phyloP scores from a whole-genome alignment of 2,113 vertebrate species.

The Pedetes capensis region DNA sequence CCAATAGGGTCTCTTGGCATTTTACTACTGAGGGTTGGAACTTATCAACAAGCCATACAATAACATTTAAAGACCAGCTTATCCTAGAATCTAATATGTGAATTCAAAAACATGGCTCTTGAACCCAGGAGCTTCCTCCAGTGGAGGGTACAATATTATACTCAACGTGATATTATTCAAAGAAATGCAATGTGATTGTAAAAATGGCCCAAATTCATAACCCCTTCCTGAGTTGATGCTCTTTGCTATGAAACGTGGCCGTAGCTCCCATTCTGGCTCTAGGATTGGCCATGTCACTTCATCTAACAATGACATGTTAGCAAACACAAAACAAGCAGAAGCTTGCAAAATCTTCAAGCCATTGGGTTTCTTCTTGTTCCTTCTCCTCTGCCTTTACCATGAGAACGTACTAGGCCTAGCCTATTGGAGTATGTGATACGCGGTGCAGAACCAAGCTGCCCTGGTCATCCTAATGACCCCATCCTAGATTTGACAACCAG shows the following conservation, averaged over 20 bases:
- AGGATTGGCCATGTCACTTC: neutral
- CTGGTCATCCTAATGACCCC: neutral
- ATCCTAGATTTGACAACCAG: neutral
- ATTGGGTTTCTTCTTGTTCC: neutral
- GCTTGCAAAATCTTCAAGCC: neutral
- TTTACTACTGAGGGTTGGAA: neutral
- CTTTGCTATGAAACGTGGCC: neutral
- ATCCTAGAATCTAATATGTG: neutral
- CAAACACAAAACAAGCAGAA: conserved; percentile 15
- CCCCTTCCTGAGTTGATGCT: neutral
- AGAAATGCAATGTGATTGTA: neutral
- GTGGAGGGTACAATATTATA: neutral
- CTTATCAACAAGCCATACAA: neutral
- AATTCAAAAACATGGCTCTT: neutral
- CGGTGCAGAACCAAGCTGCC: neutral
- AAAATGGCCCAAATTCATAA: neutral
- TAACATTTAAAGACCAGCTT: neutral
- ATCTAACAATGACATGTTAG: neutral
- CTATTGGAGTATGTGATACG: neutral
- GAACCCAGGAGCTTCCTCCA: neutral
- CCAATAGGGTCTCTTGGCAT: neutral
- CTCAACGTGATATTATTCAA: neutral
- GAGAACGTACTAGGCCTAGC: neutral
- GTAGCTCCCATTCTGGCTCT: neutral
- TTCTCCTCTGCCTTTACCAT: neutral